Evolutionary conservation across 2,113 vertebrate species (phyloP).

Genomic region (Laterallus jamaicensis): DNA sequence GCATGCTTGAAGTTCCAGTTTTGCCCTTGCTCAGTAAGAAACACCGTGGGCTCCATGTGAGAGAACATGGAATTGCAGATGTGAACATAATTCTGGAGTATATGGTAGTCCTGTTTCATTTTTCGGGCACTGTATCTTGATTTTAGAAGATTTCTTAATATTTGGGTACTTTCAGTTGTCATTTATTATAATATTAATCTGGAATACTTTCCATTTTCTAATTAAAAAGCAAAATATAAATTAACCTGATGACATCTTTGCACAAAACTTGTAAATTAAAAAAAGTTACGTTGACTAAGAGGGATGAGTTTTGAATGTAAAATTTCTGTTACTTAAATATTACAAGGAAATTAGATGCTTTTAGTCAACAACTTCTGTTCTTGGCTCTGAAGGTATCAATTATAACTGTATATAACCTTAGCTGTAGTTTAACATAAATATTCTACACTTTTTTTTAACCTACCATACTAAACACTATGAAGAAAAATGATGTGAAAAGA

Average conservation of each 20-base stretch:
- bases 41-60: background rate
- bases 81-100: background rate
- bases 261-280: background rate
- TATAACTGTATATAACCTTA: background rate
- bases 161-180: background rate
- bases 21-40: background rate
- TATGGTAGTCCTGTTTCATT: background rate
- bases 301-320: background rate
- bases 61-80: background rate
- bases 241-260: background rate
- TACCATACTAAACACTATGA: background rate
- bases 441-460: too few species aligned
- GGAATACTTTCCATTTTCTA: background rate
- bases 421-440: background rate
- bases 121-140: background rate
- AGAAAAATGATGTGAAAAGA: background rate
- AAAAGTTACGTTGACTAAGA: background rate
- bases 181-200: background rate
- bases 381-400: background rate
- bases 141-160: background rate
- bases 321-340: background rate
- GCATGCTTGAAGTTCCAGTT: background rate
- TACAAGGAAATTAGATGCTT: background rate
- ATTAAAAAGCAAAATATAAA: background rate
- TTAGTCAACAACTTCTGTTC: background rate